Evolutionary conservation across 2,797 vertebrate genomes (phyloP), one percentile per base, ranked within the genome.

Genomic region (Myotis myotis): DNA sequence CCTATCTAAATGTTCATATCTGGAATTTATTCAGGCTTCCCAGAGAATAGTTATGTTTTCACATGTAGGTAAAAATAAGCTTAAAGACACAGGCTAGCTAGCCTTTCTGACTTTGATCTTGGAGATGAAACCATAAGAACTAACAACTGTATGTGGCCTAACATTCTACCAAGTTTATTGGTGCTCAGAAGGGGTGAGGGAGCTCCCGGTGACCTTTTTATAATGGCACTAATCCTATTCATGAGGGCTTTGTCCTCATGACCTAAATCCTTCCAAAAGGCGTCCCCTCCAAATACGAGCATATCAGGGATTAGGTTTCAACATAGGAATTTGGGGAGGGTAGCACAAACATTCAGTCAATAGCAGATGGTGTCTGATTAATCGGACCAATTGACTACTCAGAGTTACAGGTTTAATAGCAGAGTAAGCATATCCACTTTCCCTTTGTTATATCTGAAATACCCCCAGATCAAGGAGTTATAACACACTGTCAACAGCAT

Each of bases 11-110:
- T 84, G 88, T 94, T 80, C 44, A 72, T 1, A 55, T 60, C 44
- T 94, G 7, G 13, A 81, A 49, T 96, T 78, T 91, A 86, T 57
- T 89, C 15, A 28, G 47, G 13, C 6, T 96, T 89, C 78, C 66
- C 70, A 95, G 22, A 87, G 71, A 83, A 94, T 72, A 74, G 49
- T n/a, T 83, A 15, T 62, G 76, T 92, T 94, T 95, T 93, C 82
- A 93, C 8, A 95, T 84, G 11, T 81, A 95, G 10, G 51, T 88
- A 55, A 96, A 93, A 92, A 82, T 83, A 96, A 93, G 62, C 33
- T 88, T 85, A 70, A 36, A 91, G 57, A 96, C 79, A 89, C 17
- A 81, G 38, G 53, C 38, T 80, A 60, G 53, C 38, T 80, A 60
- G 28, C 76, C 12, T 88, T 91, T 78, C 57, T 87, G 74, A 85